These are phyloP conservation scores for Sciurus niger DNA, from an alignment of 2,113 vertebrate species.

Conservation along the genomic window DNA sequence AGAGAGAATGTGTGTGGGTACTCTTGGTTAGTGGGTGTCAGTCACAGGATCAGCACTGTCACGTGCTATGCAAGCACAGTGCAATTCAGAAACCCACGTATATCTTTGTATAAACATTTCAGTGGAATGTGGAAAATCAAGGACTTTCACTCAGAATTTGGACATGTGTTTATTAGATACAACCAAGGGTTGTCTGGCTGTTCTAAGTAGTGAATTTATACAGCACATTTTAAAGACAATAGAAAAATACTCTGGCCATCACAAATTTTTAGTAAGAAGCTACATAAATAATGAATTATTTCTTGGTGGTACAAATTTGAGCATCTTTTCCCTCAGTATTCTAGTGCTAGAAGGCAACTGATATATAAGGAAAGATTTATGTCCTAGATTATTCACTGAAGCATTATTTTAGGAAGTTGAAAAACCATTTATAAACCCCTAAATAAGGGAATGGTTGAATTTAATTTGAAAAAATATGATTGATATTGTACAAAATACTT, in stretches of 20 bases:
- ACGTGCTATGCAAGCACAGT: neutral
- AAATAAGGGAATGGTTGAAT: neutral
- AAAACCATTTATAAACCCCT: neutral
- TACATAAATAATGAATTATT: neutral
- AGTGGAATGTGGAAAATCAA: neutral
- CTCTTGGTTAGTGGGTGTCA: neutral
- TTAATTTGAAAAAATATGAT: constrained; percentile 20
- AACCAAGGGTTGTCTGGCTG: neutral
- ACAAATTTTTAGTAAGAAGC: constrained; percentile 18
- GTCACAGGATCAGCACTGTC: neutral
- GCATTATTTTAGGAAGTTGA: neutral
- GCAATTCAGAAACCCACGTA: neutral
- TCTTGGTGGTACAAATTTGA: neutral
- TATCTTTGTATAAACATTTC: neutral
- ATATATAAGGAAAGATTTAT: neutral
- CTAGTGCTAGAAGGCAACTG: neutral
- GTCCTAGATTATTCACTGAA: neutral
- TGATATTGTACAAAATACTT: constrained; percentile 11
- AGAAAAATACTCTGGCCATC: neutral
- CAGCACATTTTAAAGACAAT: neutral
- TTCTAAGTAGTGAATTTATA: neutral
- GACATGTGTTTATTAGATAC: neutral
- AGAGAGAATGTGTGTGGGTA: neutral
- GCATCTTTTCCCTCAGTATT: neutral
- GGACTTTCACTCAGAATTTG: neutral